Conservation (phyloP, 2,797 vertebrate species). For the Eleutherodactylus coqui region DNA sequence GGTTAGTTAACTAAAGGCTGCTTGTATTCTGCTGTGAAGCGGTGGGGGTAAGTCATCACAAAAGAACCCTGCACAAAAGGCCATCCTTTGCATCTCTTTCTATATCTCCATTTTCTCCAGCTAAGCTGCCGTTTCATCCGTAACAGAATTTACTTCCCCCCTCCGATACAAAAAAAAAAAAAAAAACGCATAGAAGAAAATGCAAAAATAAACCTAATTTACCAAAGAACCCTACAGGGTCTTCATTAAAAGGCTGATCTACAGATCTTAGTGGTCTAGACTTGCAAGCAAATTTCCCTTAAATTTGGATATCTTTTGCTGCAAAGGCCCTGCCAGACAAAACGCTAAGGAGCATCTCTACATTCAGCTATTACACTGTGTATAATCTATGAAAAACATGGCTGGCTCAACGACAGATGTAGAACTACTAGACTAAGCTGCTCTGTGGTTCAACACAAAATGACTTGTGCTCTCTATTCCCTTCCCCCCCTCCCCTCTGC, state of each 20-base stretch:
- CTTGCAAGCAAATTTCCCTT: background rate
- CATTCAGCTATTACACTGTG: conserved; percentile 62
- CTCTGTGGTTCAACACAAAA: conserved; percentile 19
- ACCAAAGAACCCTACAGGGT: conserved; percentile 65
- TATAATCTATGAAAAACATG: conserved; percentile 76
- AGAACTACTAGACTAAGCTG: conserved; percentile 66
- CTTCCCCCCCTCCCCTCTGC: background rate
- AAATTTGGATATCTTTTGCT: conserved; percentile 52
- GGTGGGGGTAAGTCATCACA: conserved; percentile 69
- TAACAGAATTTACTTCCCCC: conserved; percentile 49
- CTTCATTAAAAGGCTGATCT: background rate
- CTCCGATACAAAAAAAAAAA: conserved; percentile 63
- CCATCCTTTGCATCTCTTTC: conserved; percentile 74
- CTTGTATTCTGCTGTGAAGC: conserved; percentile 65
- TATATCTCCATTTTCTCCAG: conserved; percentile 72
- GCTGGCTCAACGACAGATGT: conserved; percentile 73
- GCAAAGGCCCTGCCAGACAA: conserved; percentile 66
- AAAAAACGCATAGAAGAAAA: conserved; percentile 43
- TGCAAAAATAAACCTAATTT: conserved; percentile 65
- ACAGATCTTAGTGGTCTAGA: background rate
- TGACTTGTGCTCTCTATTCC: conserved; percentile 12
- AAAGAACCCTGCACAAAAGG: conserved; percentile 79
- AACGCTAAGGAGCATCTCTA: conserved; percentile 66
- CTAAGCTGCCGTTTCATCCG: conserved; percentile 69
- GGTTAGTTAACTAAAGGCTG: conserved; percentile 66